Base-by-base conservation (phyloP, 2,797 vertebrate species). In the Garrulus glandarius region DNA sequence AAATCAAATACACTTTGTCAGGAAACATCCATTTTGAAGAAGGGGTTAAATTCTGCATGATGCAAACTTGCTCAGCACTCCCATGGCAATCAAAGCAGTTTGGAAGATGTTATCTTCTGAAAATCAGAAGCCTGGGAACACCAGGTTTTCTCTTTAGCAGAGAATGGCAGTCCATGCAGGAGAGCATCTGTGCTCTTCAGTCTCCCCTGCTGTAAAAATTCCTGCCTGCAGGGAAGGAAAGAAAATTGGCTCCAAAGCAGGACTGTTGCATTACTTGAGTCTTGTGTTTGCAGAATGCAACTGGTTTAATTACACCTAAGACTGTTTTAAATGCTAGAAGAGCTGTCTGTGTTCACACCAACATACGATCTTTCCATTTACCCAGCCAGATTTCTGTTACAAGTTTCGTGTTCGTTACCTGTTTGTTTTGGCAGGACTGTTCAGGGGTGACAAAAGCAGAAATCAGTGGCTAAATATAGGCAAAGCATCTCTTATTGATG, bases 171-270 rank as follows among this genome's bases (percentile, higher is more conserved):
- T 75, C 71, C 46, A 47, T 1, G 1, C 57, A 71, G 53, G 30
- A 93, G 12, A 88, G n/a, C 70, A 93, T 75, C 76, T 92, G 82
- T 85, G 65, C 61, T 82, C 43, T 67, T 93, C 83, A 37, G 47
- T 84, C 61, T 87, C 30, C 65, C 39, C 30, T 88, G 79, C 72
- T 93, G 57, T 86, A 92, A 89, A 91, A 92, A 68, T 47, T 87
- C 50, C 47, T 74, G 37, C 52, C 83, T 11, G 0, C 46, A 61
- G 61, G 14, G 69, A 93, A 71, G 23, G 64, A 64, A 84, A 74
- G 44, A 82, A 34, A 68, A 49, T 22, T 55, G 18, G 20, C 76
- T 84, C 61, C 5, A 2, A 44, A 84, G 36, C 59, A 85, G 64
- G 47, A 55, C 78, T 84, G 81, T 59, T 79, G 34, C 59, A 79